A percentile compares a stretch with the other conserved stretches of the same genome.
Conservation (phyloP, 2,113 vertebrate species). For the Nothocercus julius region DNA sequence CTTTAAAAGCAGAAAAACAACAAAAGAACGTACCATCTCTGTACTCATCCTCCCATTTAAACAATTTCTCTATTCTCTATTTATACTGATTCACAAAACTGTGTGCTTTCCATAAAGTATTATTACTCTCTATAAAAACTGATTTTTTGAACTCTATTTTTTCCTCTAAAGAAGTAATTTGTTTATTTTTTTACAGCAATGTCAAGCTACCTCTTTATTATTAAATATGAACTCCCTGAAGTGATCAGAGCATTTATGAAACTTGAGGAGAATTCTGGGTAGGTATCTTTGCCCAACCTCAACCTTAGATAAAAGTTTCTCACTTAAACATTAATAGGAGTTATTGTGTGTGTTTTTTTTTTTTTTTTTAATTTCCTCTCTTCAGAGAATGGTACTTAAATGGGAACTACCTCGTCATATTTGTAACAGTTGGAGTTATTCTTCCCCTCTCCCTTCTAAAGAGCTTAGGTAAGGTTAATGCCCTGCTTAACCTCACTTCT, state of each 20-base stretch:
- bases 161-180: constrained; percentile 1
- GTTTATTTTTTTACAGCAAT: constrained; percentile 83
- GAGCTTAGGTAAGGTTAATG: constrained; percentile 87
- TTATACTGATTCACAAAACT: not conserved
- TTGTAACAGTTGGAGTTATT: constrained; percentile 92
- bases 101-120: not conserved
- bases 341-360: not conserved
- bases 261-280: constrained; percentile 90
- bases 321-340: not conserved
- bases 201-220: constrained; percentile 99
- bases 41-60: not conserved
- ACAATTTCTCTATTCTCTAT: not conserved
- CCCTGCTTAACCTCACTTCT: not conserved
- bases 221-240: constrained; percentile 98
- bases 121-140: not conserved
- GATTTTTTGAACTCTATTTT: not conserved
- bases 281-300: constrained; percentile 38
- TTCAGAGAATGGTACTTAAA: constrained; percentile 95
- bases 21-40: not conserved
- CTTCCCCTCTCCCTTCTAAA: constrained; percentile 94
- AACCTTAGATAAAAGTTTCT: not conserved
- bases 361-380: not conserved
- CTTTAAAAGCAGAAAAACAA: not conserved
- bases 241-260: constrained; percentile 91
- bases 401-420: constrained; percentile 94